These are phyloP conservation scores for Taphrorychus bicolor DNA, from an alignment of 2,888 invertebrate genomes.

Conservation along the genomic window DNA sequence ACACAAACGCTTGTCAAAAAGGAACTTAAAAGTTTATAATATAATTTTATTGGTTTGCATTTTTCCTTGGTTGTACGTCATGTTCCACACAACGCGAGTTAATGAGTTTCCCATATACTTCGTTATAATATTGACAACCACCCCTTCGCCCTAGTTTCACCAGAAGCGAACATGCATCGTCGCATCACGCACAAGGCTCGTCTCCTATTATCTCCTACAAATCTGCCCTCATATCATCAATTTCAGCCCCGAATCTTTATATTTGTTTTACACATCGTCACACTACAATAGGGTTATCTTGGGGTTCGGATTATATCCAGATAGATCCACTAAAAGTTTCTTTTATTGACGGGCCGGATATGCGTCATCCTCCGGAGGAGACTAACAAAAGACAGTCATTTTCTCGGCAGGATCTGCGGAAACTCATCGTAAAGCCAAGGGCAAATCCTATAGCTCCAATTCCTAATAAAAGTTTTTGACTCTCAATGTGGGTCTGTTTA, in stretches of 20 bases:
- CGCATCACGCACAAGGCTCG: too few relatives aligned
- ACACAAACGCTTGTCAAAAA: too few relatives aligned
- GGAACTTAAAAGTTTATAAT: too few relatives aligned
- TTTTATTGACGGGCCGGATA: constrained; percentile 32
- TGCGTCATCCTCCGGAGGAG: constrained; percentile 30
- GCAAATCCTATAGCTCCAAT: neutral
- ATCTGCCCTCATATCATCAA: neutral
- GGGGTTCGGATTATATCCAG: constrained; percentile 20
- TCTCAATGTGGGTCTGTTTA: neutral
- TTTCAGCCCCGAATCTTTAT: neutral
- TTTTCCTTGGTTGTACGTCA: too few relatives aligned
- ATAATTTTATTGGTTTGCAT: too few relatives aligned
- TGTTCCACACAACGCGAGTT: too few relatives aligned
- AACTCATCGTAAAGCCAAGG: neutral
- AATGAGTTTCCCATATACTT: too few relatives aligned
- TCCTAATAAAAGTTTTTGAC: neutral
- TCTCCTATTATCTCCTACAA: too few relatives aligned
- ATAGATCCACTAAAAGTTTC: constrained; percentile 24
- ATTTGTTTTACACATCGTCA: constrained; percentile 19
- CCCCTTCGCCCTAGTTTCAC: neutral
- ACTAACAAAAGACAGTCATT: constrained; percentile 19
- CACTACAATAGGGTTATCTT: constrained; percentile 9
- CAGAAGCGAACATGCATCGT: too few relatives aligned
- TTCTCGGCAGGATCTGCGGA: neutral
- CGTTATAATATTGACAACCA: neutral